A percentile compares a stretch with the other conserved stretches of the same genome.
Evolutionary conservation across 2,113 vertebrate genomes (phyloP).

Genomic region (Vombatus ursinus): DNA sequence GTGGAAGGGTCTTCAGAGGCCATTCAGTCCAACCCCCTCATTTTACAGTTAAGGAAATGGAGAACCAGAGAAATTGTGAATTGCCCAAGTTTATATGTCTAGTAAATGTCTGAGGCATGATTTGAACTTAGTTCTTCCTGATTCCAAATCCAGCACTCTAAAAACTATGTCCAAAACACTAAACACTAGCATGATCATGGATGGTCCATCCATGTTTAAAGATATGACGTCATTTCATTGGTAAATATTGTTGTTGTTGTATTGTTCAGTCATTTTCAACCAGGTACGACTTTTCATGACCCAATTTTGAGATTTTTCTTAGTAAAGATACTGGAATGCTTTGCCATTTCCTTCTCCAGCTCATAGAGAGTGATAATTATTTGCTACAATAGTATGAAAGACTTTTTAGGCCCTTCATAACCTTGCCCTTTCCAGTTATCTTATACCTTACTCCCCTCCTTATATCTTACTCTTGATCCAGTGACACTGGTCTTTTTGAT

Average conservation of each 20-base stretch:
- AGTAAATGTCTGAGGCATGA: background rate
- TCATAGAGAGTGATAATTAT: background rate
- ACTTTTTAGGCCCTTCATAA: background rate
- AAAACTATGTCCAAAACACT: background rate
- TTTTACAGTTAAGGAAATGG: background rate
- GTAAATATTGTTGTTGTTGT: background rate
- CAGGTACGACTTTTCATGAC: no score
- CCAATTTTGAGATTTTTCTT: no score
- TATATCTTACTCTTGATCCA: background rate
- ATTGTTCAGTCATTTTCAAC: no score
- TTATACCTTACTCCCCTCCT: background rate
- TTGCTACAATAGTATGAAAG: background rate
- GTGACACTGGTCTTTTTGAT: background rate
- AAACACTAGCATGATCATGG: background rate
- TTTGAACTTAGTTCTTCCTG: background rate
- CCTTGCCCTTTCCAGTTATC: background rate
- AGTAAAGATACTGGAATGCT: no score
- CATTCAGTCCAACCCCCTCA: background rate
- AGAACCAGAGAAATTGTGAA: background rate
- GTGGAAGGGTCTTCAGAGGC: background rate
- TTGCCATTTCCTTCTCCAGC: background rate
- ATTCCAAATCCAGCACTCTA: background rate
- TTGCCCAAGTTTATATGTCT: background rate
- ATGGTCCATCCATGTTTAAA: constrained; percentile 13
- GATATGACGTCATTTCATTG: constrained; percentile 16